Base-by-base conservation (phyloP, 2,888 invertebrate genomes). In the Microctonus brassicae region DNA sequence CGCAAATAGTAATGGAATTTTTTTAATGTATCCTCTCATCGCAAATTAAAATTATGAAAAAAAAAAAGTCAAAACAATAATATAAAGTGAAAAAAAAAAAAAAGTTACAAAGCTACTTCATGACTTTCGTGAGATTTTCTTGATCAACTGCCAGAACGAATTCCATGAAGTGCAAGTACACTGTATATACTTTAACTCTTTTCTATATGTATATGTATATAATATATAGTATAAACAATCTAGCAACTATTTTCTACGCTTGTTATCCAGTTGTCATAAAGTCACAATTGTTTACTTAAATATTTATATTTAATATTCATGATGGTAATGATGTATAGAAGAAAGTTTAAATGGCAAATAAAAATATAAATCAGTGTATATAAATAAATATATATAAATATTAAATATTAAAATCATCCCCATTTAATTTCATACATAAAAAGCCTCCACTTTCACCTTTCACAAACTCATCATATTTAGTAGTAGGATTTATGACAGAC, bases 91-190 rank as follows among this genome's bases (percentile, higher is more conserved):
- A 55, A 62, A 20, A n/a, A 20, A 29, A 61, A 62, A 52, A 60
- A 58, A 42, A 60, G 42, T 42, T n/a, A 58, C 26, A 60, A 60
- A 29, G 17, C 10, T 60, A 29, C 36, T 33, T 57, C 36, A 67
- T 52, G 70, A 77, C 77, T 81, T 81, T 81, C 80, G 65, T 76
- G 74, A 81, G 57, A 83, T 81, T 81, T 82, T 77, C 79, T 70
- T 57, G 72, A 66, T 77, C 77, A 79, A 60, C 69, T 39, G 77
- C 75, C 76, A 77, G 78, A 82, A 80, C 82, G 76, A 76, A 79
- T 78, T 80, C 72, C 63, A 75, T 69, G 29, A 67, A 39, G 22
- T 34, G 34, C 52, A 34, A 36, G 26, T 33, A 53, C 33, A 34
- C n/a, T 13, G 17, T 7, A 47, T 47, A 17, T 47, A 6, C 47